Conservation (phyloP, 2,888 invertebrate genomes). For the Caenorhabditis angaria region DNA sequence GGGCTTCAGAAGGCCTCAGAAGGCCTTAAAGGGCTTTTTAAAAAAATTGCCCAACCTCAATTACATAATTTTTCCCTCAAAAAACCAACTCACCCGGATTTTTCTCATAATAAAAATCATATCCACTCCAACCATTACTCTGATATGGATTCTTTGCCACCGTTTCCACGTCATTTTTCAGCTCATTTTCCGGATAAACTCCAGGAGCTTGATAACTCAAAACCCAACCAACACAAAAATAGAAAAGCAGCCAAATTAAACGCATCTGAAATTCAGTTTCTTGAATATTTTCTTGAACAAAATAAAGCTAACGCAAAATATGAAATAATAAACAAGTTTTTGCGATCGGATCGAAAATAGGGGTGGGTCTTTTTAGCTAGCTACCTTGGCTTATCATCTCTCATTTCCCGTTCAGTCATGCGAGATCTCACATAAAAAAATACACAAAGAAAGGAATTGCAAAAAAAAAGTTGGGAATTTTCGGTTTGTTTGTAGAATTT, state of each 20-base stretch:
- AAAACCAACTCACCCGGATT: conserved; percentile 6
- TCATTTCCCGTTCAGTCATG: too few relatives aligned
- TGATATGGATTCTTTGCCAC: conserved; percentile 35
- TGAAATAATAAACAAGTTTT: neutral
- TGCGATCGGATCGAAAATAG: neutral
- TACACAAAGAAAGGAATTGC: too few relatives aligned
- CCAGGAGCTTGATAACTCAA: conserved; percentile 32
- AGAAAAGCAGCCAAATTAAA: neutral
- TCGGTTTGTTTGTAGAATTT: too few relatives aligned
- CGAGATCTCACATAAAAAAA: too few relatives aligned
- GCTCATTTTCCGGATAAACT: conserved; percentile 34
- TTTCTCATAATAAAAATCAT: conserved; percentile 42
- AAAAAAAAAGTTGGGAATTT: too few relatives aligned
- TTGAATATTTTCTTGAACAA: too few relatives aligned
- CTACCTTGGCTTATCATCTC: too few relatives aligned
- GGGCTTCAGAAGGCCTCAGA: too few relatives aligned
- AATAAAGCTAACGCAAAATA: neutral
- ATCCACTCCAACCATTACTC: conserved; percentile 30
- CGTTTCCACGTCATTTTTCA: conserved; percentile 10
- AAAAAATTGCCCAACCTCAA: neutral
- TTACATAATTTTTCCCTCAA: neutral
- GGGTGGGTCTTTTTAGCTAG: too few relatives aligned
- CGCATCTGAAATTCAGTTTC: neutral
- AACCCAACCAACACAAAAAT: conserved; percentile 3
- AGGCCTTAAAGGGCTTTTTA: too few relatives aligned